Conservation (phyloP, 2,797 vertebrate genomes). For the Lycodopsis pacificus region DNA sequence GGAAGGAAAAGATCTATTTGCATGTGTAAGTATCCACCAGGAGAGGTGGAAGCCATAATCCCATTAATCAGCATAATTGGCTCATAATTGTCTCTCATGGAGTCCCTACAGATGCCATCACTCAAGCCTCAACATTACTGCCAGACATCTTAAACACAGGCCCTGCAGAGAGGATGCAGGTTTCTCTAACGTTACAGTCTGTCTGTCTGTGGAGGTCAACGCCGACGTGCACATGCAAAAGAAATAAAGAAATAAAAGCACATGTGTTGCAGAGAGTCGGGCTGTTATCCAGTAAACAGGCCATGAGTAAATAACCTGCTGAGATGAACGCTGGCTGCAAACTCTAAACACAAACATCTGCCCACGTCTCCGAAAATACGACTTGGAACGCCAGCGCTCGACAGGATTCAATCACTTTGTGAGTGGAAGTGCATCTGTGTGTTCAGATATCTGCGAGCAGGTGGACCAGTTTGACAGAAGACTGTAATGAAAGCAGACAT, state of each 20-base stretch:
- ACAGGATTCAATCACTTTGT: conserved; percentile 25
- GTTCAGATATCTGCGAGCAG: conserved; percentile 27
- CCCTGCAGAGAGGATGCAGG: conserved; percentile 37
- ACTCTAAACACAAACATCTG: conserved; percentile 35
- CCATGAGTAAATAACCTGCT: conserved; percentile 25
- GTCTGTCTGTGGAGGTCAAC: background rate
- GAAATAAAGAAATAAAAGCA: background rate
- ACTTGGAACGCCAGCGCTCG: conserved; percentile 13
- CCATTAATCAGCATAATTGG: conserved; percentile 79
- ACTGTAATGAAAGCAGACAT: conserved; percentile 51
- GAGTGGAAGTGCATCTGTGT: background rate
- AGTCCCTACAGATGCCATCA: conserved; percentile 73
- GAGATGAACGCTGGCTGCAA: conserved; percentile 10
- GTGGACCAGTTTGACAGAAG: conserved; percentile 37
- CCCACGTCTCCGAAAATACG: conserved; percentile 35
- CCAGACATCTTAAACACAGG: conserved; percentile 46
- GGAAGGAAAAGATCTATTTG: conserved; percentile 58
- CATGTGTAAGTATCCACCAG: conserved; percentile 61
- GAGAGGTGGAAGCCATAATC: conserved; percentile 71
- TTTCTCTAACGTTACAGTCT: conserved; percentile 14
- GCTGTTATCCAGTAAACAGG: conserved; percentile 38
- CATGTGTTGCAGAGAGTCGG: background rate
- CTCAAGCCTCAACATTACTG: conserved; percentile 58
- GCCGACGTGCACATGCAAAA: background rate
- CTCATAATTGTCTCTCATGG: conserved; percentile 76